These are phyloP conservation scores for Sarcophilus harrisii DNA, from an alignment of 2,797 vertebrate species.

Conservation along the genomic window DNA sequence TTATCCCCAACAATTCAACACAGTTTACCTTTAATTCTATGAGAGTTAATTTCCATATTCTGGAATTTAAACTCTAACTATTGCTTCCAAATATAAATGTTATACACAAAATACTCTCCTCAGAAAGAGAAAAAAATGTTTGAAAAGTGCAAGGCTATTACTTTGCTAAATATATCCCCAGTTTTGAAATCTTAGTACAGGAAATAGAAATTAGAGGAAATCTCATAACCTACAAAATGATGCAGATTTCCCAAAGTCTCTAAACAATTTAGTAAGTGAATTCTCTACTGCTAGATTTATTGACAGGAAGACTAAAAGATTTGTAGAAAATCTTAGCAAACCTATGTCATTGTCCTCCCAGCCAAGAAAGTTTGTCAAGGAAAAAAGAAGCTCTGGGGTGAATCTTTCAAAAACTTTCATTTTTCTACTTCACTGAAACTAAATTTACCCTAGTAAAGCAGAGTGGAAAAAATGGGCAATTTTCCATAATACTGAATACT, in stretches of 20 bases:
- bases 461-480: not conserved
- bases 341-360: not conserved
- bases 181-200: slow-evolving; percentile 24
- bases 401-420: not conserved
- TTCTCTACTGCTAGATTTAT: not conserved
- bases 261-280: slow-evolving; percentile 32
- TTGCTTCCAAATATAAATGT: slow-evolving; percentile 19
- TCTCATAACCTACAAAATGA: slow-evolving; percentile 17
- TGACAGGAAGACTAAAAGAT: not conserved
- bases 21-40: slow-evolving; percentile 31
- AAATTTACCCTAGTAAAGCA: not conserved
- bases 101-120: not conserved
- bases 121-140: slow-evolving; percentile 1
- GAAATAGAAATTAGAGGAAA: slow-evolving; percentile 49
- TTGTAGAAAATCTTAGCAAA: not conserved
- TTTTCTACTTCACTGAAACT: not conserved
- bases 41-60: slow-evolving; percentile 8
- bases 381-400: not conserved
- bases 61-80: slow-evolving; percentile 23
- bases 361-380: not conserved
- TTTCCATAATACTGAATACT: not conserved
- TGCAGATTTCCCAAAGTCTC: slow-evolving; percentile 41
- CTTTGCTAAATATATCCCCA: slow-evolving; percentile 27
- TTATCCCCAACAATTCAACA: slow-evolving; percentile 20
- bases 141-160: slow-evolving; percentile 38